Base-by-base conservation (phyloP, 2,797 vertebrate genomes). In the Etheostoma nigrum region DNA sequence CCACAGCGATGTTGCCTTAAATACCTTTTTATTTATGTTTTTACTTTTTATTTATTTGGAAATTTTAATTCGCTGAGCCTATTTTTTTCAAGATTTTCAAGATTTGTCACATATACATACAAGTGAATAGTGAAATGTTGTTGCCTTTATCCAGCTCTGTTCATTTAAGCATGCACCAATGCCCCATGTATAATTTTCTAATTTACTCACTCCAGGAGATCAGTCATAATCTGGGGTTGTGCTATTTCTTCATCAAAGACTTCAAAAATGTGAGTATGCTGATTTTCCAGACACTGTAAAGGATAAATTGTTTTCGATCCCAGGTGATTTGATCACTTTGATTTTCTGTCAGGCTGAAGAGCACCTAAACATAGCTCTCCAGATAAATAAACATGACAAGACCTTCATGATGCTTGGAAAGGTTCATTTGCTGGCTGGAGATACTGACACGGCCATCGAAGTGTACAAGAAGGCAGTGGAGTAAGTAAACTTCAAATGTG, bases 181-280 rank as follows among this genome's bases (percentile, higher is more conserved):
- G 36, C 36, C 42, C 61, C 33, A 25, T 79, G 51, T 81, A 42
- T 88, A 84, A 88, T 78, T 13, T 73, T 40, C 36, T 40, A 40
- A 53, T 78, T 86, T 81, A 80, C 70, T 88, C 68, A 63, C 85
- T 54, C 19, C 85, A 99, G 98, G 98, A 99, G 93, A 97, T 99
- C 93, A 96, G 92, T 89, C 97, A 99, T 85, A 99, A 99, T 94
- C 94, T 98, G 72, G 97, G 98, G 0, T 94, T 99, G 78, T 98
- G 97, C 90, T 97, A 97, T 91, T 96, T 97, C 91, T 97, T 97
- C 84, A 95, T 97, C 85, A 99, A 98, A 91, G 96, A 98, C 89
- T 97, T 97, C 81, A 96, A 94, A 91, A 96, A 95, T 93, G 98
- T 99, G 94, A 96, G 80, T 89, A 62, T 51, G 33, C 21, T 3